phyloP scores from a whole-genome alignment of 2,113 vertebrate genomes.

The Psittacula cyanocephala region DNA sequence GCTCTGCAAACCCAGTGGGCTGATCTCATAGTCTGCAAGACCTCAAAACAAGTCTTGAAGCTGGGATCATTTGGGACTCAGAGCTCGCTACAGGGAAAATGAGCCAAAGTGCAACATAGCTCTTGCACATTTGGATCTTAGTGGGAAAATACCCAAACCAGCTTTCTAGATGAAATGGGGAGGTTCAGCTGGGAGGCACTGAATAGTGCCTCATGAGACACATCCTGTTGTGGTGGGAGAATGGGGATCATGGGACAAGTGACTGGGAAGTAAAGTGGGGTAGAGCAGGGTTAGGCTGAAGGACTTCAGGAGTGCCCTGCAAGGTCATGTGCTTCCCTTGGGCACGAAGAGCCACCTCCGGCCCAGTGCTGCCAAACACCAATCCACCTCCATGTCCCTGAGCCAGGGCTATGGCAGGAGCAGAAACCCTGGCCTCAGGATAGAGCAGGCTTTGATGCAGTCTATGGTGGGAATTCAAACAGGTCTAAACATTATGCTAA shows the following conservation, averaged over 20 bases:
- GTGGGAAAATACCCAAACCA: background rate
- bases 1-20: background rate
- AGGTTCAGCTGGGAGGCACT: background rate
- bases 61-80: background rate
- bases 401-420: background rate
- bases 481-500: background rate
- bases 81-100: background rate
- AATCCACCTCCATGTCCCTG: background rate
- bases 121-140: background rate
- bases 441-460: background rate
- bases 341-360: background rate
- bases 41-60: background rate
- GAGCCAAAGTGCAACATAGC: background rate
- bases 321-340: background rate
- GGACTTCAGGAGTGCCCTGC: background rate
- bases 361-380: background rate
- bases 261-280: fast-evolving
- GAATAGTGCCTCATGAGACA: background rate
- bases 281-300: background rate
- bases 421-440: fast-evolving
- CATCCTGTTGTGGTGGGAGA: fast-evolving
- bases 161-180: background rate
- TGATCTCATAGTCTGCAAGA: background rate
- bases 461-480: background rate
- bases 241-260: background rate